These are phyloP conservation scores for Chrysocyon brachyurus DNA, from an alignment of 2,797 vertebrate species.

Conservation along the genomic window DNA sequence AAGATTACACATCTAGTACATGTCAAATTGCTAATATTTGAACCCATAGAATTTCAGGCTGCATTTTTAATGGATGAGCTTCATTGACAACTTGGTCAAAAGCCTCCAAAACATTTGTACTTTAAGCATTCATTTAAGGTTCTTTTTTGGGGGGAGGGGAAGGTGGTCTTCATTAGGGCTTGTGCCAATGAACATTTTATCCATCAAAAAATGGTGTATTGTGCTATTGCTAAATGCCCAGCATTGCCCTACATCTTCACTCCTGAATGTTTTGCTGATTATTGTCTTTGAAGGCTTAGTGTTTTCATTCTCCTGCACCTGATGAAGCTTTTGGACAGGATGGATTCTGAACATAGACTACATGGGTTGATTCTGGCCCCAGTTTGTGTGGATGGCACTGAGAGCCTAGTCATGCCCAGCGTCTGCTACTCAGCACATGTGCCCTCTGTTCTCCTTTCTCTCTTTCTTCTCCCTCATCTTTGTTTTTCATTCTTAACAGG, in stretches of 20 bases:
- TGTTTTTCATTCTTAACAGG: slow-evolving; percentile 69
- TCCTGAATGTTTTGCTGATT: slow-evolving; percentile 71
- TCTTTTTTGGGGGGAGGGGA: background rate
- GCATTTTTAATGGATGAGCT: slow-evolving; percentile 66
- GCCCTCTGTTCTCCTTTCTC: background rate
- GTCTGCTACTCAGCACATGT: slow-evolving; percentile 71
- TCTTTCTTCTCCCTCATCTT: background rate
- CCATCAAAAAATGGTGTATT: slow-evolving; percentile 17
- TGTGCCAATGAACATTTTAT: slow-evolving; percentile 32
- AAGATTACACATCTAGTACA: slow-evolving; percentile 9
- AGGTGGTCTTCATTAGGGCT: background rate
- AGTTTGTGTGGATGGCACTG: slow-evolving; percentile 79
- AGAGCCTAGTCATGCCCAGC: slow-evolving; percentile 70
- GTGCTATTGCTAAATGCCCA: slow-evolving; percentile 63
- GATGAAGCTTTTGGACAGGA: slow-evolving; percentile 77
- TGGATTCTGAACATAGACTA: slow-evolving; percentile 77
- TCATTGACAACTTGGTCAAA: slow-evolving; percentile 54
- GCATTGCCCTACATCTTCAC: slow-evolving; percentile 68
- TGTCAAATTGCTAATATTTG: slow-evolving; percentile 15
- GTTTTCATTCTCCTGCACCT: slow-evolving; percentile 70
- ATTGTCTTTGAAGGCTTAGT: slow-evolving; percentile 79
- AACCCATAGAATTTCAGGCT: background rate
- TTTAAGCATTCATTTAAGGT: background rate
- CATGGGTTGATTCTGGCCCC: slow-evolving; percentile 80
- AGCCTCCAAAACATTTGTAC: background rate